These are phyloP conservation scores for Scaptomyza pallida DNA, from an alignment of 1,140 invertebrate species.

Conservation along the genomic window DNA sequence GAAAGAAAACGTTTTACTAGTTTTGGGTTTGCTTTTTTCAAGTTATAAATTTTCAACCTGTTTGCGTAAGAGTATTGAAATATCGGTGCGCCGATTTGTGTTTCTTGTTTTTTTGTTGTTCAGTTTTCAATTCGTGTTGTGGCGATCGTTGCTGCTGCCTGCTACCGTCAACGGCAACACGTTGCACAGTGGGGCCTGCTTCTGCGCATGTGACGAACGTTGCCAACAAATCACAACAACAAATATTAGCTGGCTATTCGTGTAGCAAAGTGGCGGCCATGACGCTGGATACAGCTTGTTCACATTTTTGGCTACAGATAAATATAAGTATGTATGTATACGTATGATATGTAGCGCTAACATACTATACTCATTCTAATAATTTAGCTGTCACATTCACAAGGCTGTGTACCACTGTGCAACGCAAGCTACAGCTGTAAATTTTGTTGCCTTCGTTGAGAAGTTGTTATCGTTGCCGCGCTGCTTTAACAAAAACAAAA, in stretches of 20 bases:
- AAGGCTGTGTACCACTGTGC: conserved; percentile 57
- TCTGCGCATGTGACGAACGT: conserved; percentile 65
- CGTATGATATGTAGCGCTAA: background rate
- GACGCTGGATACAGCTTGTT: conserved; percentile 49
- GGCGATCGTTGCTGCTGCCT: conserved; percentile 61
- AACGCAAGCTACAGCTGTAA: conserved; percentile 72
- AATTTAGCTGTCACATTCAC: background rate
- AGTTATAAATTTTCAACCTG: background rate
- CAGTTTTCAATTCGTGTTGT: conserved; percentile 67
- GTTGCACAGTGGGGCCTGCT: conserved; percentile 70
- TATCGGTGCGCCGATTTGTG: conserved; percentile 17
- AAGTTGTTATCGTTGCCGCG: conserved; percentile 77
- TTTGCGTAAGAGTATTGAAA: conserved; percentile 27
- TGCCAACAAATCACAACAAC: conserved; percentile 51
- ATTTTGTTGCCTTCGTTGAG: conserved; percentile 74
- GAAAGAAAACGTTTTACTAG: too few species aligned
- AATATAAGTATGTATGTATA: too few species aligned
- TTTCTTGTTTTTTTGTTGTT: conserved; percentile 42
- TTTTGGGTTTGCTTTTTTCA: background rate
- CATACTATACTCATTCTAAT: background rate
- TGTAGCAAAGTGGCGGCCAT: conserved; percentile 47
- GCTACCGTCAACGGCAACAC: conserved; percentile 75
- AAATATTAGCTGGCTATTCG: conserved; percentile 36
- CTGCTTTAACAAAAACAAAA: conserved; percentile 10
- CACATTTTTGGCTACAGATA: too few species aligned